Base-by-base conservation (phyloP, 2,888 invertebrate species). In the Osedax frankpressi region DNA sequence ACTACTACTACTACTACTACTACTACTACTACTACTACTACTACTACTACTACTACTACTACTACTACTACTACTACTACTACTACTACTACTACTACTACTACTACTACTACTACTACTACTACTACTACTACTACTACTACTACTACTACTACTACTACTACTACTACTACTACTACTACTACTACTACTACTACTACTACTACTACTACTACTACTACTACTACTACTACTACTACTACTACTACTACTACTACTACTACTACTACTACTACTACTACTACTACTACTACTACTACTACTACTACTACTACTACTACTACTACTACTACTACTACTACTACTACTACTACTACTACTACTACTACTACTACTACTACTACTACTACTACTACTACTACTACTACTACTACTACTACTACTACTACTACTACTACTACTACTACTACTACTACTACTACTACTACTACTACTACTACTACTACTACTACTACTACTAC, bases 321-420 rank as follows among this genome's bases (percentile, higher is more conserved):
- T 28, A 6, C 68, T 24, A 68, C 68, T 24, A 68, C 68, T 24
- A 68, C 68, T 24, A 68, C 25, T 24, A 68, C 68, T 24, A 68
- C 68, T 24, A 68, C 68, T 28, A 68, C 68, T 68, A 68, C 68
- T 68, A 68, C 68, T 68, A 68, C 68, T 68, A 68, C 68, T 68
- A 68, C 68, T 68, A 68, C 68, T 24, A 68, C 68, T 68, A 68
- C 68, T 68, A 68, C 68, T 68, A 68, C 68, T 24, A 68, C 68
- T 68, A 68, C 68, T 68, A 68, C 68, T 68, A 68, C 68, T 68
- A 68, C 68, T 68, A 68, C 68, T 68, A 68, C 68, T 68, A 68
- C 68, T 68, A 68, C 68, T 28, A 6, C 68, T 68, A 68, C 25
- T 68, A 68, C 68, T 24, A 68, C 68, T 68, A 68, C 11, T 68